Evolutionary conservation across 2,888 invertebrate species (phyloP), one percentile per base, ranked within the genome.

Genomic region (Cataglyphis rosenhaueri): DNA sequence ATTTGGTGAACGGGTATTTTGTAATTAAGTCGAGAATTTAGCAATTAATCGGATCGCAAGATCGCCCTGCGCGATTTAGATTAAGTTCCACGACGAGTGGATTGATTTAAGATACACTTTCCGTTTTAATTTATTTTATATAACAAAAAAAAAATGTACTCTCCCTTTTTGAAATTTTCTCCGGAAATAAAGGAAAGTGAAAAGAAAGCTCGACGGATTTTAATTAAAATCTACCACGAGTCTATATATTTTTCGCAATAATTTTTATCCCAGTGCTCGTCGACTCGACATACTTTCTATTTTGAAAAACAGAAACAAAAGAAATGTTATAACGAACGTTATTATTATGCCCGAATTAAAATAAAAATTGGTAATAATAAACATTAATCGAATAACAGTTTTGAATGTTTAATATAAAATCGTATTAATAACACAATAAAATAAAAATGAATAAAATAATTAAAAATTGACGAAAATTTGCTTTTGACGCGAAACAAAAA

Each of bases 301-400:
- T 9, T 21, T 59, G 44, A 70, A 78, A 78, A 44, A n/a, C 59
- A 70, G 32, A 41, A 68, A 52, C 25, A n/a, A 6, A 66, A 41
- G 10, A 41, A 12, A 25, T 25, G 25, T 25, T 25, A 25, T 25
- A 25, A 25, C 25, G 1, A 25, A 25, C n/a, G n/a, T n/a, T n/a
- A n/a, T 32, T 59, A 21, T 59, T 12, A 44, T 57, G 57, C 10
- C 57, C 57, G 57, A 0, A 8, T 55, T 18, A 18, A 48, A 48
- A 48, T 48, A 18, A 18, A 48, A 59, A 25, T 25, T 59, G 21
- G 9, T 0, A 9, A 10, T 10, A 55, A 21, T 52, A 55, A 9
- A 55, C 21, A 9, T n/a, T 21, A 55, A 55, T 55, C 55, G 21
- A 21, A 21, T 21, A 55, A 10, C 21, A 55, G 10, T 52, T 55